phyloP scores from a whole-genome alignment of 2,797 vertebrate genomes.

The Aulostomus chinensis region DNA sequence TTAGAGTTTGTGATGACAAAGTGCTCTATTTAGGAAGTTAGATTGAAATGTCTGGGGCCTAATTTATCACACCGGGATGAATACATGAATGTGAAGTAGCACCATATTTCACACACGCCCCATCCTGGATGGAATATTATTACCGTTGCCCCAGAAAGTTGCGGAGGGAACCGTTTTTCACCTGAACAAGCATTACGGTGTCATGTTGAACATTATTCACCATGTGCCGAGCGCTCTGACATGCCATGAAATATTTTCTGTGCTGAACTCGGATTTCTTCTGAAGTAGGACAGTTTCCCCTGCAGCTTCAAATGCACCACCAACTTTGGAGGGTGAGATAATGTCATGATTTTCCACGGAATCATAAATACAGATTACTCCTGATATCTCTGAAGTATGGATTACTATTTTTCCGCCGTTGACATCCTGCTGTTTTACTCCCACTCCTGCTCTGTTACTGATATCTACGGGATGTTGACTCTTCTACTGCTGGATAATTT shows the following conservation, averaged over 20 bases:
- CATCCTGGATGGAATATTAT: slow-evolving; percentile 74
- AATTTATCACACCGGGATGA: slow-evolving; percentile 75
- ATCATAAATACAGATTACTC: slow-evolving; percentile 60
- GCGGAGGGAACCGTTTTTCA: slow-evolving; percentile 77
- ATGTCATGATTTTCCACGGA: slow-evolving; percentile 49
- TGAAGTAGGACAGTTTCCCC: slow-evolving; percentile 76
- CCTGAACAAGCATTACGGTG: slow-evolving; percentile 81
- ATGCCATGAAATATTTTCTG: slow-evolving; percentile 70
- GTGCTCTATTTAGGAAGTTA: slow-evolving; percentile 79
- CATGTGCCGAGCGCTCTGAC: slow-evolving; percentile 59
- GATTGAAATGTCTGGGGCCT: slow-evolving; percentile 75
- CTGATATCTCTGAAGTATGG: slow-evolving; percentile 29
- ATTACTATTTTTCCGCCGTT: slow-evolving; percentile 9
- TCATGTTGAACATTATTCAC: slow-evolving; percentile 81
- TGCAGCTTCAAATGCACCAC: slow-evolving; percentile 26
- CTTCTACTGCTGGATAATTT: slow-evolving; percentile 41
- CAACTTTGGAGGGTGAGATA: slow-evolving; percentile 50
- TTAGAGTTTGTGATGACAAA: slow-evolving; percentile 74
- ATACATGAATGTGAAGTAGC: slow-evolving; percentile 82
- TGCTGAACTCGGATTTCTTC: slow-evolving; percentile 77
- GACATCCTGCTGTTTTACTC: slow-evolving; percentile 27
- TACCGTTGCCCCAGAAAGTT: slow-evolving; percentile 81
- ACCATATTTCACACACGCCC: slow-evolving; percentile 71
- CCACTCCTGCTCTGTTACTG: slow-evolving; percentile 25
- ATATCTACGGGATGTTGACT: slow-evolving; percentile 52